Percentiles rank a stretch among this genome's conserved stretches.
Evolutionary conservation across 2,113 vertebrate genomes (phyloP).

Genomic region (Miniopterus natalensis): DNA sequence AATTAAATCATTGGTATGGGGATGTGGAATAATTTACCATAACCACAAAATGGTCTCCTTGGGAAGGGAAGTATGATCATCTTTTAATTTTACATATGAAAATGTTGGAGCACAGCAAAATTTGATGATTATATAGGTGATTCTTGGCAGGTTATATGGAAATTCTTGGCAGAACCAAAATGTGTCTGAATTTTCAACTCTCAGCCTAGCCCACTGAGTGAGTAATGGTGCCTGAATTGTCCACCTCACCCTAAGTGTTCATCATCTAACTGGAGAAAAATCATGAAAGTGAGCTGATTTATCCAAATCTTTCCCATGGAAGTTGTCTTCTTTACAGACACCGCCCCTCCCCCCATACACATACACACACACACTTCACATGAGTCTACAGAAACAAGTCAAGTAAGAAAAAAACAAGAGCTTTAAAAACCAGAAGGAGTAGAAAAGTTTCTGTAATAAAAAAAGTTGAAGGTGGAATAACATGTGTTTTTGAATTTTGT

Average conservation of each 20-base stretch:
- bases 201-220: neutral
- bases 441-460: conserved; percentile 77
- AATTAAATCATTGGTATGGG: neutral
- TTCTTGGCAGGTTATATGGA: neutral
- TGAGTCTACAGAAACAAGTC: conserved; percentile 49
- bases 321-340: neutral
- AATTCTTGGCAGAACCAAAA: conserved; percentile 14
- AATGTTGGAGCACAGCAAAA: neutral
- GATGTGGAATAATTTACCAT: neutral
- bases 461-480: conserved; percentile 65
- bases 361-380: neutral
- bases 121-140: neutral
- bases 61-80: neutral
- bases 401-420: conserved; percentile 77
- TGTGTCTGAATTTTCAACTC: neutral
- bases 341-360: neutral
- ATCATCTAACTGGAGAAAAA: neutral
- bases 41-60: neutral
- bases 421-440: conserved; percentile 80
- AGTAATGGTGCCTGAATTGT: neutral
- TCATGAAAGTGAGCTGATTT: neutral
- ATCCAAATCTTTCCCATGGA: conserved; percentile 19
- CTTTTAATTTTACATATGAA: conserved; percentile 39
- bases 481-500: conserved; percentile 82
- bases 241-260: neutral